Conservation (phyloP, 2,113 vertebrate species). For the Nerophis ophidion region DNA sequence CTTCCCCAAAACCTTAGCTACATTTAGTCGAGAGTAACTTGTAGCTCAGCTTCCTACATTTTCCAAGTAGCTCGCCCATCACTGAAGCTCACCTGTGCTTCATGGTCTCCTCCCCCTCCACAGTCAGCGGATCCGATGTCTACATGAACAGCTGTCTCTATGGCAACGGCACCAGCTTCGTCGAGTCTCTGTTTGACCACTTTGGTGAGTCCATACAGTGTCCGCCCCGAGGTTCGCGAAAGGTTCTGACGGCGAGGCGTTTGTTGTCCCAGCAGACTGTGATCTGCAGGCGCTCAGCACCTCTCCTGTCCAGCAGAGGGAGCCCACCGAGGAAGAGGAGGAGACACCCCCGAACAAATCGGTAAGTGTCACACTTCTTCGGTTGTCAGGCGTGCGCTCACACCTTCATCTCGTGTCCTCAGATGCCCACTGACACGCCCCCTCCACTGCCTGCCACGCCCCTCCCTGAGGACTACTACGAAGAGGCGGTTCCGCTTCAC, state of each 20-base stretch:
- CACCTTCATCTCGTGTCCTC: slow-evolving; percentile 9
- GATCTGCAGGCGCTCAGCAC: slow-evolving; percentile 84
- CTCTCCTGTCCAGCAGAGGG: slow-evolving; percentile 81
- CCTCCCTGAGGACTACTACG: slow-evolving; percentile 94
- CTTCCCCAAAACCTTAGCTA: too few relatives aligned
- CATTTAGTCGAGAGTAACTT: too few relatives aligned
- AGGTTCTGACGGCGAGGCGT: neutral
- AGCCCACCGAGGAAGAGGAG: slow-evolving; percentile 68
- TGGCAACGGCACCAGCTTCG: slow-evolving; percentile 93
- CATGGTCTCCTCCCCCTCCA: slow-evolving; percentile 28
- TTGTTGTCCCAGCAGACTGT: slow-evolving; percentile 75
- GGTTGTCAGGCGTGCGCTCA: neutral
- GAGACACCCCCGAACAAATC: slow-evolving; percentile 58
- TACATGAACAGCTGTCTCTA: slow-evolving; percentile 90
- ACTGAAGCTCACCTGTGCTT: neutral
- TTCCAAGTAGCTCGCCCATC: too few relatives aligned
- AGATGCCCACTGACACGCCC: slow-evolving; percentile 79
- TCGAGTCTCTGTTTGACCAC: slow-evolving; percentile 94
- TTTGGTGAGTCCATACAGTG: slow-evolving; percentile 75
- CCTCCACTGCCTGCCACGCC: slow-evolving; percentile 86
- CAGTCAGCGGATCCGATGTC: slow-evolving; percentile 82
- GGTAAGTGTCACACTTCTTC: slow-evolving; percentile 43
- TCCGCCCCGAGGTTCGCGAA: neutral
- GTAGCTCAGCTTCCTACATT: too few relatives aligned
- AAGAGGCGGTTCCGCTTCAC: slow-evolving; percentile 92